Conservation (phyloP, 2,113 vertebrate genomes). For the Leucoraja erinaceus region DNA sequence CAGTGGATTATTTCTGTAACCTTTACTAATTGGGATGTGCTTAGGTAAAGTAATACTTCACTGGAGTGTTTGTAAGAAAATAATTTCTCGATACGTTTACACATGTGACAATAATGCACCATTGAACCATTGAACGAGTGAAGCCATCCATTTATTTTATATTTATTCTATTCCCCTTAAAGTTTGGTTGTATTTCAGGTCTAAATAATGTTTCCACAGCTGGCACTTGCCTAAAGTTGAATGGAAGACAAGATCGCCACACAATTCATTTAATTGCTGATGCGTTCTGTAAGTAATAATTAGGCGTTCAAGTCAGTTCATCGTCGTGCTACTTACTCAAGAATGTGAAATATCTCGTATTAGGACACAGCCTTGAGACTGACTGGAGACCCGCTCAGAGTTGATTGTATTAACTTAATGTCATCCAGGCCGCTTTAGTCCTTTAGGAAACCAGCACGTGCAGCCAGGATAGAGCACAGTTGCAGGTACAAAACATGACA, state of each 20-base stretch:
- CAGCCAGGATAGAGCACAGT: background rate
- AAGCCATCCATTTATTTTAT: background rate
- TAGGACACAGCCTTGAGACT: background rate
- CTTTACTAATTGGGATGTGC: too few relatives aligned
- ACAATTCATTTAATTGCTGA: background rate
- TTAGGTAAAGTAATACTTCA: too few relatives aligned
- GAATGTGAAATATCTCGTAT: slow-evolving; percentile 19
- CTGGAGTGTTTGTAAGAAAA: too few relatives aligned
- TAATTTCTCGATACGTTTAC: too few relatives aligned
- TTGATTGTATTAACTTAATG: background rate
- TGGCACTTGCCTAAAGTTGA: background rate
- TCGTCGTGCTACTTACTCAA: background rate
- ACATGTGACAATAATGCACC: too few relatives aligned
- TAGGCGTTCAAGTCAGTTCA: background rate
- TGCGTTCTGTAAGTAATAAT: background rate
- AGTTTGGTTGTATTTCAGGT: background rate
- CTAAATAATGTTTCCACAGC: background rate
- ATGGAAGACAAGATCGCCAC: background rate
- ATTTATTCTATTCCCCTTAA: background rate
- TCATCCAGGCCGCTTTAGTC: background rate
- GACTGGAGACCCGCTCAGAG: background rate
- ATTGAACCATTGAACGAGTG: too few relatives aligned
- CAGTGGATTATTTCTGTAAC: too few relatives aligned
- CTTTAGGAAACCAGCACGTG: background rate
- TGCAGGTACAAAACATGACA: background rate